Evolutionary conservation across 2,113 vertebrate genomes (phyloP).

Genomic region (Lagenorhynchus albirostris): DNA sequence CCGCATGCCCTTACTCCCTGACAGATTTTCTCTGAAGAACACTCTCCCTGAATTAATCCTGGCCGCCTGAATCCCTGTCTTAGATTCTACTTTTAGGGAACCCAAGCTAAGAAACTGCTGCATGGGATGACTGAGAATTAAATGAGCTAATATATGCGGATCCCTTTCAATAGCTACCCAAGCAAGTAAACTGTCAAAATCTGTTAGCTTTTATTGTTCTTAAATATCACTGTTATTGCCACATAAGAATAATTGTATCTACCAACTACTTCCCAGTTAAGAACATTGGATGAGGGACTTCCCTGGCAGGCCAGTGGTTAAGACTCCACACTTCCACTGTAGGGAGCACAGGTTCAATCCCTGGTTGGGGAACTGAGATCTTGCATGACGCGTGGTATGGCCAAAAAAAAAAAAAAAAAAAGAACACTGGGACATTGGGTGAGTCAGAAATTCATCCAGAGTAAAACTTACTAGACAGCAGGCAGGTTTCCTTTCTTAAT

Average conservation of each 20-base stretch:
- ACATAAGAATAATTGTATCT: neutral
- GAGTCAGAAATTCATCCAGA: neutral
- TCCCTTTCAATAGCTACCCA: neutral
- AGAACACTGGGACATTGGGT: neutral
- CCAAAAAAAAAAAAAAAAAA: no score
- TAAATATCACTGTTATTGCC: neutral
- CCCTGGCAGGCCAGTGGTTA: no score
- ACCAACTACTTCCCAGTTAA: neutral
- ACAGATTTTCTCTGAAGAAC: neutral
- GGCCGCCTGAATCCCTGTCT: neutral
- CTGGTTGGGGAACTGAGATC: no score
- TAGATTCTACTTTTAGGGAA: neutral
- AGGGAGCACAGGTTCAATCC: no score
- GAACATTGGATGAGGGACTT: neutral
- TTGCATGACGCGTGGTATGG: accelerated
- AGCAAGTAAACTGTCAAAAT: neutral
- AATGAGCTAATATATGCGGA: neutral
- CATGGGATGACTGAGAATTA: neutral
- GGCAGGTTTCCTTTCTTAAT: neutral
- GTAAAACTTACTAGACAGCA: neutral
- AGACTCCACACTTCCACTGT: no score
- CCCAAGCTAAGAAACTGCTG: neutral
- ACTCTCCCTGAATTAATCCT: neutral
- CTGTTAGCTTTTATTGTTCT: neutral
- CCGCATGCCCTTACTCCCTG: neutral